These are phyloP conservation scores for Punctoribates punctum DNA, from an alignment of 2,888 invertebrate species.

Conservation along the genomic window DNA sequence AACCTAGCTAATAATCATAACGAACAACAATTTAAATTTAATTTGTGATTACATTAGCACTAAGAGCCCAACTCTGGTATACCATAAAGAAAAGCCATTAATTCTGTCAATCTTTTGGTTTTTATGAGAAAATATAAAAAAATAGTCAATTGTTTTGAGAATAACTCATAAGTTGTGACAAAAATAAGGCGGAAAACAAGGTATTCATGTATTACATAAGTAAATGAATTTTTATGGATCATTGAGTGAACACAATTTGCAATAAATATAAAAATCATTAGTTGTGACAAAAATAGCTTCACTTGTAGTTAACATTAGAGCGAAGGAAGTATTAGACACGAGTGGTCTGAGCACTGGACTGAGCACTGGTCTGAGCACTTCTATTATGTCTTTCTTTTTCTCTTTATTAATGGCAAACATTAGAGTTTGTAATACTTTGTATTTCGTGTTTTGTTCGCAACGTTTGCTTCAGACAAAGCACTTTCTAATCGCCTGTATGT, in stretches of 20 bases:
- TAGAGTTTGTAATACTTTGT: background rate
- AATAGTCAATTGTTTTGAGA: no score
- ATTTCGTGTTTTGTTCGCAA: background rate
- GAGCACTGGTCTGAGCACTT: background rate
- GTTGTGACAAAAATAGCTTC: background rate
- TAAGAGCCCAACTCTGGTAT: no score
- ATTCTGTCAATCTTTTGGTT: no score
- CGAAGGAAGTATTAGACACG: background rate
- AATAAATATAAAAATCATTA: constrained; percentile 8
- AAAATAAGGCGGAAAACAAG: no score
- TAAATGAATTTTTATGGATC: constrained; percentile 7
- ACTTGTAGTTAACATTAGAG: no score
- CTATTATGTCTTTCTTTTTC: background rate
- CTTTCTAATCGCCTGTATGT: background rate
- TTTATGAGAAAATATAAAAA: no score
- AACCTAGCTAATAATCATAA: no score
- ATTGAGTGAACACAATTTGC: background rate
- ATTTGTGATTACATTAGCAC: no score
- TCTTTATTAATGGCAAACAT: background rate
- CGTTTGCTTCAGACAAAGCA: constrained; percentile 5
- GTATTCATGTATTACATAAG: background rate
- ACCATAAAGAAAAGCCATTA: no score
- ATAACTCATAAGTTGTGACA: no score
- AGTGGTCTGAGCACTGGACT: no score
- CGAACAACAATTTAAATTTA: no score